Evolutionary conservation across 1,140 invertebrate genomes (phyloP), one percentile per base, ranked within the genome.

Genomic region (Asbolus verrucosus): DNA sequence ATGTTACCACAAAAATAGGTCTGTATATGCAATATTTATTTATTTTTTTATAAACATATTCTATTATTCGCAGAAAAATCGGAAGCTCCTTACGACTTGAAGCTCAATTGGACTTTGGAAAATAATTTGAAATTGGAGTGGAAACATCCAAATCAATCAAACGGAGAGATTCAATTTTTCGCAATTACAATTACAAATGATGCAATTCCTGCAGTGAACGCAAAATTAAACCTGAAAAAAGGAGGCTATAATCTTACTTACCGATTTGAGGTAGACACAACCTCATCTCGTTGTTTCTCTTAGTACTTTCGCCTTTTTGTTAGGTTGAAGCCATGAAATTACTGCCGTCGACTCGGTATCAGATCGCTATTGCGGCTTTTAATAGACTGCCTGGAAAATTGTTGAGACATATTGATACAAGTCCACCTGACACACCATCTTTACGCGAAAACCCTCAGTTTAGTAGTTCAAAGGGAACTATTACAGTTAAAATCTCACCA

Each of bases 91-190:
- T 65, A 70, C 13, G 62, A 68, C 15, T 27, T 68, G 24, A 14
- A 4, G 21, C 6, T 46, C 9, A 36, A 18, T 21, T 67, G 21
- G 38, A 50, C 11, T 4, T 13, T 38, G 6, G 15, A 59, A 11
- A 60, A 71, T 41, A 13, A 67, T 38, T 38, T 71, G 33, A n/a
- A 15, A 18, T 9, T 71, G 5, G 24, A 18, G 6, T 67, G 63
- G 69, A 59, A 67, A 5, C 69, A 71, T 60, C 69, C 69, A 9
- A 67, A 67, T 31, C n/a, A 27, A 19, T 59, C 69, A 19, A 71
- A 67, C 30, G 69, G 65, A 13, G n/a, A 9, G 5, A n/a, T 66
- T 9, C 38, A 5, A 14, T 31, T 13, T 16, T 70, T 70, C 14
- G 19, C 15, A 15, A 31, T 70, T 33, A 4, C 5, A 59, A n/a